phyloP scores from a whole-genome alignment of 2,888 invertebrate genomes.

The Apeira syringaria region DNA sequence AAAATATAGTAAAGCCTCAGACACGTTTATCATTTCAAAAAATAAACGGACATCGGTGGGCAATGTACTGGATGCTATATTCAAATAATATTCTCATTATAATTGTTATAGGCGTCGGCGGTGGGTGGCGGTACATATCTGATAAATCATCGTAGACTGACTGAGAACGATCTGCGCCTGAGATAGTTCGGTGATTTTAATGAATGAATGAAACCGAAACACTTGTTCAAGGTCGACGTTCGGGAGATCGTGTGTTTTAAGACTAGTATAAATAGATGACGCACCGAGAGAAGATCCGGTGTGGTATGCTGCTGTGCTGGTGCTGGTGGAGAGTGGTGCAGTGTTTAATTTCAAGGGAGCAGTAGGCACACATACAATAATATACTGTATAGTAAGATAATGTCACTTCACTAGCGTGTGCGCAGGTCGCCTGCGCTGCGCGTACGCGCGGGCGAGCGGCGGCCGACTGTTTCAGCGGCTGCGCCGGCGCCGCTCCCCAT shows the following conservation, averaged over 20 bases:
- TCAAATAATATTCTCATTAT: constrained; percentile 48
- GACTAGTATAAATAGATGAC: constrained; percentile 59
- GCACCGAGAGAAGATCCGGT: constrained; percentile 63
- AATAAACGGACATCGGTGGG: constrained; percentile 25
- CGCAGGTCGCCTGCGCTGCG: constrained; percentile 58
- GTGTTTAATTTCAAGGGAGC: constrained; percentile 1
- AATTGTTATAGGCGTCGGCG: constrained; percentile 19
- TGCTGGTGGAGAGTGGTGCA: constrained; percentile 29
- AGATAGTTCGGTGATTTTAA: constrained; percentile 49
- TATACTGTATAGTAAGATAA: constrained; percentile 18
- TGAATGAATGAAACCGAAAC: constrained; percentile 60
- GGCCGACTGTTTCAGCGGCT: constrained; percentile 62
- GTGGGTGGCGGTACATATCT: constrained; percentile 41
- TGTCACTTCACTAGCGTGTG: constrained; percentile 40
- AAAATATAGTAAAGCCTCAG: no score
- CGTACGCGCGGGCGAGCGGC: constrained; percentile 68
- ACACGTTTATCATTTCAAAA: no score
- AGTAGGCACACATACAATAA: constrained; percentile 9
- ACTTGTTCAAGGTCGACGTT: constrained; percentile 59
- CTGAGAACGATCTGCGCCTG: constrained; percentile 36
- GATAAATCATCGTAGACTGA: constrained; percentile 47
- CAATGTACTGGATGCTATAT: constrained; percentile 45
- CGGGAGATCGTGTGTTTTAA: constrained; percentile 39
- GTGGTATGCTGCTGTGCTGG: constrained; percentile 30
- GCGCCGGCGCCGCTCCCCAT: constrained; percentile 51